A percentile compares a stretch with the other conserved stretches of the same genome.
Evolutionary conservation across 2,888 invertebrate species (phyloP).

Genomic region (Vannuccia rotundouncinata): DNA sequence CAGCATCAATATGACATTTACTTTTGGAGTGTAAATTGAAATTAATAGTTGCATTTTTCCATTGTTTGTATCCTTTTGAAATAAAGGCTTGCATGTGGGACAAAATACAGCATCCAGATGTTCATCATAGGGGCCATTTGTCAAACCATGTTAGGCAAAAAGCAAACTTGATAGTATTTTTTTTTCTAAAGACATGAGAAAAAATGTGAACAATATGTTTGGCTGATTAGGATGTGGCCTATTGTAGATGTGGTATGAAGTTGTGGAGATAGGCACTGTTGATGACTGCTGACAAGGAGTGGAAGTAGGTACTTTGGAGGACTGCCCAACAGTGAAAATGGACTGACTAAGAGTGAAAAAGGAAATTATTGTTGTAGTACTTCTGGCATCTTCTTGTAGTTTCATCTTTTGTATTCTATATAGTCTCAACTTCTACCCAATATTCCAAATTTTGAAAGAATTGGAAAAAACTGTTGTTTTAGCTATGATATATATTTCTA

Average conservation of each 20-base stretch:
- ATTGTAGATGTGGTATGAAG: not conserved
- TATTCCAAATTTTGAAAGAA: not conserved
- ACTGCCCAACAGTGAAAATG: constrained; percentile 17
- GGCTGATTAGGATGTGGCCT: not conserved
- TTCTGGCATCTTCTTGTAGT: constrained; percentile 4
- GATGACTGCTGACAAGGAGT: constrained; percentile 20
- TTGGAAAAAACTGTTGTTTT: not conserved
- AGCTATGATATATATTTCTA: not conserved
- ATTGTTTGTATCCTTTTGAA: not conserved
- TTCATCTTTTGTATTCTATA: constrained; percentile 8
- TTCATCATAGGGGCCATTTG: not conserved
- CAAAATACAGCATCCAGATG: not conserved
- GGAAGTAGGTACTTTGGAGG: constrained; percentile 7
- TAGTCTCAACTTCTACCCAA: not conserved
- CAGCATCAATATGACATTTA: not conserved
- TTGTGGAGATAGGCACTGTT: constrained; percentile 1
- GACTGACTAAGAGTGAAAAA: not conserved
- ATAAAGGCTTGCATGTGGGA: not conserved
- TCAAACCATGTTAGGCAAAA: not conserved
- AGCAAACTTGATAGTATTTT: not conserved
- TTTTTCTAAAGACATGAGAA: not conserved
- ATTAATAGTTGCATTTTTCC: not conserved
- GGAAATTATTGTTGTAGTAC: constrained; percentile 7
- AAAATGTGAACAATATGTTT: not conserved
- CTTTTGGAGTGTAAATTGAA: not conserved